These are phyloP conservation scores for Protonibea diacanthus DNA, from an alignment of 2,797 vertebrate genomes.

Conservation along the genomic window DNA sequence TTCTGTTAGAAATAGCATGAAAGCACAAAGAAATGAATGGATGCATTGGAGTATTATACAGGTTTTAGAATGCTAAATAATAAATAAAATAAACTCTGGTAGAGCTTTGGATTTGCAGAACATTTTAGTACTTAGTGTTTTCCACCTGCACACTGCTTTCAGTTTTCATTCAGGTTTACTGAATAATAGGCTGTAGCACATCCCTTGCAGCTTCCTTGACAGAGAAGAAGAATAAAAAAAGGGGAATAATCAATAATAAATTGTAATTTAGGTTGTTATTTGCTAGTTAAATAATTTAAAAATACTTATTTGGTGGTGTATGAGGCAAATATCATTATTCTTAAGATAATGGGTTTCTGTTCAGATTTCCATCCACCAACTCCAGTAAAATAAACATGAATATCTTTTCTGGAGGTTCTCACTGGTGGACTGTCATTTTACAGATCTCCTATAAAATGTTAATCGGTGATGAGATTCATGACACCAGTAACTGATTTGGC, in stretches of 20 bases:
- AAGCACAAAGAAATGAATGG: too few relatives aligned
- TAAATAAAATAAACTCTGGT: not conserved
- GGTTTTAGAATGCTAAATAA: not conserved
- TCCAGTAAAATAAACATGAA: not conserved
- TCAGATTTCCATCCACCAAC: not conserved
- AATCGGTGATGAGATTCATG: slow-evolving; percentile 6
- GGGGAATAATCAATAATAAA: not conserved
- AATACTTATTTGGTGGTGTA: not conserved
- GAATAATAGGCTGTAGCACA: not conserved
- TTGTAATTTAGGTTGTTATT: not conserved
- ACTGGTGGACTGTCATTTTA: not conserved
- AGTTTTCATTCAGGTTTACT: slow-evolving; percentile 2
- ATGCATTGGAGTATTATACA: not conserved
- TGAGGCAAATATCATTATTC: not conserved
- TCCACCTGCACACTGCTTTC: not conserved
- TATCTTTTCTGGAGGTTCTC: not conserved
- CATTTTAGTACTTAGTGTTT: not conserved
- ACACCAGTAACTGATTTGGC: slow-evolving; percentile 1
- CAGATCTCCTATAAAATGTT: slow-evolving; percentile 23
- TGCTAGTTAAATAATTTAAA: not conserved
- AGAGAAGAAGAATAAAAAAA: not conserved
- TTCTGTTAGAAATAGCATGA: too few relatives aligned
- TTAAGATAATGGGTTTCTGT: not conserved
- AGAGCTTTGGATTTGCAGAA: not conserved
- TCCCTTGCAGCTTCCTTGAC: not conserved